Base-by-base conservation (phyloP, 2,888 invertebrate genomes). In the Macrosoma leucophasiata region DNA sequence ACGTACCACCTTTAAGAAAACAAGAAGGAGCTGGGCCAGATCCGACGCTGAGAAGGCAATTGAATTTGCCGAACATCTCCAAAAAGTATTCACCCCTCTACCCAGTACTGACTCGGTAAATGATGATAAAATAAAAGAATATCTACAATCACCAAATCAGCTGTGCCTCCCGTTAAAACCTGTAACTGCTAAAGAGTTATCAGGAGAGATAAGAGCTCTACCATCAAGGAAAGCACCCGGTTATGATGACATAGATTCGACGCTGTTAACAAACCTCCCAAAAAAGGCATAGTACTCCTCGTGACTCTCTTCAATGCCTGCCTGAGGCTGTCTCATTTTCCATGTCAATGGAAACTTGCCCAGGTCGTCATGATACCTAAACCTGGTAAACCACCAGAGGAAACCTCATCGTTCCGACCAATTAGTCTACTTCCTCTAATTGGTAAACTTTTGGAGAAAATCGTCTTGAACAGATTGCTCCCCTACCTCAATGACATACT, bases 301-400 rank as follows among this genome's bases (percentile, higher is more conserved):
- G 15, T 13, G 4, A 12, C 5, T 6, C 23, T 38, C 6, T 38
- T 29, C 15, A 33, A 33, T 29, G 29, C 33, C n/a, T 25, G 33
- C 10, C 15, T 38, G 10, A 24, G 23, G 12, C 32, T 19, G 7
- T 5, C 3, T 3, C 5, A 13, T 13, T 32, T 17, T n/a, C 33
- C 33, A 10, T 18, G 25, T 5, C 33, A 33, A 6, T 37, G 37
- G 37, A 37, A 31, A 20, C 29, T 33, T 18, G 29, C 37, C 10
- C 37, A 37, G 6, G 28, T 37, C 1, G 13, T 32, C 8, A 32
- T 32, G 21, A 19, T 32, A 8, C 25, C 8, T 4, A 33, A 33
- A 27, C 27, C 33, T 1, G 27, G 33, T 3, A 33, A 33, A 26
- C 21, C 14, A 3, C 8, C 14, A 3, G 26, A 33, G 9, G 33